Evolutionary conservation across 2,888 invertebrate species (phyloP), one percentile per base, ranked within the genome.

Genomic region (Ectemnius lituratus): DNA sequence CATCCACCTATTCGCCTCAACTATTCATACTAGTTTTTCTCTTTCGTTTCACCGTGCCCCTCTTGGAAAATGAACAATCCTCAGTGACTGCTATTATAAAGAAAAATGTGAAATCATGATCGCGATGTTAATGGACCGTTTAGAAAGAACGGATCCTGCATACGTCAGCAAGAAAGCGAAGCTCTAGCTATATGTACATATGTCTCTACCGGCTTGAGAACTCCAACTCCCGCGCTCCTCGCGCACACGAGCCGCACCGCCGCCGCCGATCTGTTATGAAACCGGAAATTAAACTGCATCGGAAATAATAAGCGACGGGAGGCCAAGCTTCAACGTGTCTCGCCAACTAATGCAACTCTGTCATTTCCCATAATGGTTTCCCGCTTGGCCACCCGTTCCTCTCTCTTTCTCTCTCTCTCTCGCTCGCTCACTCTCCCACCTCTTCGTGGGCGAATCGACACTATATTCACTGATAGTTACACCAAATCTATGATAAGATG

Each of bases 261-360:
- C 37, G 37, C 37, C 37, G 37, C 37, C 23, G 72, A 78, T 79
- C 76, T 75, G 75, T 85, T 84, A 79, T 72, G 73, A 79, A 87
- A 83, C 84, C 86, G 87, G 86, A 88, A 88, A 88, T 88, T 86
- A 85, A 87, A 83, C 77, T 72, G 78, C 78, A 74, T 83, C 78
- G 80, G 79, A 76, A 83, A 85, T 83, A 86, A 84, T 78, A 79
- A 83, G 65, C 70, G 23, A 65, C 67, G 73, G 72, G 37, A 37
- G 57, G 67, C 1, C 23, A 18, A 56, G 18, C 46, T 37, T 47
- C 6, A 37, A 11, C 37, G 56, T 56, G 68, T 64, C 66, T 67
- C 68, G 78, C 71, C 27, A 61, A 61, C 61, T 66, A 74, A 79
- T 77, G 71, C 79, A 61, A 76, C 78, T 70, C 70, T 84, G 81